These are phyloP conservation scores for Lethenteron camtschaticum DNA, from an alignment of 2,113 vertebrate genomes.

Conservation along the genomic window DNA sequence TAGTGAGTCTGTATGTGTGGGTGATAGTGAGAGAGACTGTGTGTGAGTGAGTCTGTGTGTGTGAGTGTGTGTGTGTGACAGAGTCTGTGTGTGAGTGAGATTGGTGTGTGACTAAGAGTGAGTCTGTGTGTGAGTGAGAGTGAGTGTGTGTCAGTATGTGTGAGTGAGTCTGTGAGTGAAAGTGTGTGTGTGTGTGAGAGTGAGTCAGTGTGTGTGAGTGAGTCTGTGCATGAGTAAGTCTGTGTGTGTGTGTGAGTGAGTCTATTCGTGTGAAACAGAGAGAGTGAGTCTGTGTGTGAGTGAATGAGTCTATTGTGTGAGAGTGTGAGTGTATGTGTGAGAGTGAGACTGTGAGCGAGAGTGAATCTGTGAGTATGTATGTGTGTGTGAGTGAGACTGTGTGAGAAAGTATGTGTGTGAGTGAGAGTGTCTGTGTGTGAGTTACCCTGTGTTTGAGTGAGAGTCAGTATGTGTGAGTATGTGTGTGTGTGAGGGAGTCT, in stretches of 20 bases:
- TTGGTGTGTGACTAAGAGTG: not conserved
- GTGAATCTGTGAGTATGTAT: not conserved
- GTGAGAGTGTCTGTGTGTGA: not conserved
- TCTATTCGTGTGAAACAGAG: not conserved
- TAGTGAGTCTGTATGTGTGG: not conserved
- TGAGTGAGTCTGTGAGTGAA: not conserved
- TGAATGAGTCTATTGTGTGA: not conserved
- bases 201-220: not conserved
- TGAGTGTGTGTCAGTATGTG: too few relatives aligned
- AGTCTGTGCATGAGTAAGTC: not conserved
- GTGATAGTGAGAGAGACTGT: not conserved
- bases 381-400: not conserved
- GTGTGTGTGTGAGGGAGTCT: not conserved
- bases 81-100: not conserved
- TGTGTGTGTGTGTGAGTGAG: not conserved
- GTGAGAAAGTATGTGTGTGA: not conserved
- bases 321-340: not conserved
- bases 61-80: not conserved
- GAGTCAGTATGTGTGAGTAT: not conserved
- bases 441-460: not conserved
- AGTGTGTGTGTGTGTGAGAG: not conserved
- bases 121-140: not conserved
- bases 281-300: not conserved
- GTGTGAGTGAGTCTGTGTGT: not conserved
- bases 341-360: not conserved